phyloP scores from a whole-genome alignment of 2,113 vertebrate species.

The Suricata suricatta region DNA sequence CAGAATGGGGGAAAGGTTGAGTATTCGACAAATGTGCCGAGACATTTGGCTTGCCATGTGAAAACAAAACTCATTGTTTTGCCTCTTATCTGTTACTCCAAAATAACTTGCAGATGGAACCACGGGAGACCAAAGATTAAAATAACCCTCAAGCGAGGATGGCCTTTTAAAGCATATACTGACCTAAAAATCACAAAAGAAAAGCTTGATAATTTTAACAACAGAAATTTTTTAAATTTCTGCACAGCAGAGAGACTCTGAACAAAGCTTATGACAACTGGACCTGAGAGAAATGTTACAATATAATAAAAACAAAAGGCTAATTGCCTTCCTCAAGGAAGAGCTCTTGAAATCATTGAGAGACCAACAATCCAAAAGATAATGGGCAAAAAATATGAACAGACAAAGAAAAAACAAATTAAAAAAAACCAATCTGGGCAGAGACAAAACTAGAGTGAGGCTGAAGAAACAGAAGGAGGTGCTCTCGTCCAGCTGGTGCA shows the following conservation, averaged over 20 bases:
- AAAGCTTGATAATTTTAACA: background rate
- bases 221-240: background rate
- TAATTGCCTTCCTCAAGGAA: background rate
- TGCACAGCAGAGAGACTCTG: background rate
- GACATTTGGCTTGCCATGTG: constrained; percentile 36
- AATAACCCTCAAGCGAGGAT: background rate
- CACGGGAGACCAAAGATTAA: background rate
- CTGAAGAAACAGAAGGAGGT: rapidly evolving
- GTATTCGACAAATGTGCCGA: constrained; percentile 11
- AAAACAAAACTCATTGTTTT: background rate
- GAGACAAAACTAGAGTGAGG: background rate
- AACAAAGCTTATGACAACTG: background rate
- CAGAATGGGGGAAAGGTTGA: background rate
- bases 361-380: background rate
- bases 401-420: background rate
- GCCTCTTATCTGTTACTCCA: background rate
- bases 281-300: background rate
- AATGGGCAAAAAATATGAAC: background rate
- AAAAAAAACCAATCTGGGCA: background rate
- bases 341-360: background rate
- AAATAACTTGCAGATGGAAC: constrained; percentile 50
- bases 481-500: rapidly evolving
- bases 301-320: background rate
- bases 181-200: background rate
- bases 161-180: background rate